These are phyloP conservation scores for Nanorana parkeri DNA, from an alignment of 2,113 vertebrate species.

Conservation along the genomic window DNA sequence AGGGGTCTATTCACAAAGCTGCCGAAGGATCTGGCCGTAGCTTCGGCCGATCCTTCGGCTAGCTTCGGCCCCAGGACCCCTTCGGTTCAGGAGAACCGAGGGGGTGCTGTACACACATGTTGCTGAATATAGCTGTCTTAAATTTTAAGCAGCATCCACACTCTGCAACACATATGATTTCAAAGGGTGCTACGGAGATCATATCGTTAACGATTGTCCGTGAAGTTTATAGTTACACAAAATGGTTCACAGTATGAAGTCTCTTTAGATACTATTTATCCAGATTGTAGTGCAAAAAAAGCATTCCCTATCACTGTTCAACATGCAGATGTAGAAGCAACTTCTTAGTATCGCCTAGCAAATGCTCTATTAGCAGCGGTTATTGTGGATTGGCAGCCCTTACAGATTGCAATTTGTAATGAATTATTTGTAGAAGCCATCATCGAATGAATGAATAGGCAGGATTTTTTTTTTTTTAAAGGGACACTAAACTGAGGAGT, in stretches of 20 bases:
- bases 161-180: not conserved
- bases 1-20: not conserved
- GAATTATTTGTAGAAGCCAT: slow-evolving; percentile 64
- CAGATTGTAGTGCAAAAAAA: slow-evolving; percentile 85
- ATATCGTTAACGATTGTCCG: slow-evolving; percentile 82
- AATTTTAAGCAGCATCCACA: not conserved
- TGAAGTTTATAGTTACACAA: slow-evolving; percentile 75
- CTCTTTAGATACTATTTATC: slow-evolving; percentile 73
- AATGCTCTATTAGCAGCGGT: slow-evolving; percentile 59
- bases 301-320: slow-evolving; percentile 73
- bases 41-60: too few species aligned
- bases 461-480: slow-evolving; percentile 60
- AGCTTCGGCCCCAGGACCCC: too few species aligned
- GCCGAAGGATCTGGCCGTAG: too few species aligned
- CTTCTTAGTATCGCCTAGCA: slow-evolving; percentile 67
- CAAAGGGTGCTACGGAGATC: slow-evolving; percentile 69
- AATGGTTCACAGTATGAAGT: slow-evolving; percentile 85
- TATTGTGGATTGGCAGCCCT: slow-evolving; percentile 60
- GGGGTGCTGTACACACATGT: too few species aligned
- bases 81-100: too few species aligned
- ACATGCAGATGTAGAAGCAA: slow-evolving; percentile 66
- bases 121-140: not conserved
- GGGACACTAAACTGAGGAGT: too few species aligned
- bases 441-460: slow-evolving; percentile 56
- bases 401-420: slow-evolving; percentile 80